These are phyloP conservation scores for Murina feae DNA, from an alignment of 2,113 vertebrate genomes.

Conservation along the genomic window DNA sequence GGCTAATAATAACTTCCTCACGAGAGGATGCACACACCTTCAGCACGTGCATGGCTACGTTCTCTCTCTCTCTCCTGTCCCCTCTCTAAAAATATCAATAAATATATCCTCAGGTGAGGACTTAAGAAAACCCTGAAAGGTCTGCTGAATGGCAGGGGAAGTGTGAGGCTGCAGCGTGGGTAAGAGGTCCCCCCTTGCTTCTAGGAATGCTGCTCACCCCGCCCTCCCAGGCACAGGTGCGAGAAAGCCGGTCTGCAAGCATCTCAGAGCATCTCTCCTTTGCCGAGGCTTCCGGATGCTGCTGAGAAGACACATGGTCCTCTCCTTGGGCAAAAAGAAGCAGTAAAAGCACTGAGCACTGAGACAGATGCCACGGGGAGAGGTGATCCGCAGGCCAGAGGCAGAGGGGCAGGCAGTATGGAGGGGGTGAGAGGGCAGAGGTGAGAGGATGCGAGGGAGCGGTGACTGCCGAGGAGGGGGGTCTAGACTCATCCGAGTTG, in stretches of 20 bases:
- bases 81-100: no score
- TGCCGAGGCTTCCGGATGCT: not conserved
- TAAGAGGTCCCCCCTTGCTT: not conserved
- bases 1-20: not conserved
- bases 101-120: no score
- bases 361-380: no score
- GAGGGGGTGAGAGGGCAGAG: no score
- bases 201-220: not conserved
- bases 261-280: not conserved
- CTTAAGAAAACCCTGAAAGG: no score
- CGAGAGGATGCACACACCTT: not conserved
- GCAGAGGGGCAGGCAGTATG: rapidly evolving
- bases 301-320: no score
- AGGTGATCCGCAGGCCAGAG: not conserved
- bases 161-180: not conserved
- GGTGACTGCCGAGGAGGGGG: not conserved
- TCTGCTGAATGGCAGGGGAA: not conserved
- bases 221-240: not conserved
- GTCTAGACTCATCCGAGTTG: not conserved
- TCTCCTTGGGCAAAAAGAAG: no score
- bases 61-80: not conserved
- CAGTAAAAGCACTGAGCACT: not conserved
- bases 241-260: not conserved
- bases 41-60: rapidly evolving
- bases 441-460: not conserved